Evolutionary conservation across 2,113 vertebrate genomes (phyloP).

Genomic region (Cyprinodon variegatus): DNA sequence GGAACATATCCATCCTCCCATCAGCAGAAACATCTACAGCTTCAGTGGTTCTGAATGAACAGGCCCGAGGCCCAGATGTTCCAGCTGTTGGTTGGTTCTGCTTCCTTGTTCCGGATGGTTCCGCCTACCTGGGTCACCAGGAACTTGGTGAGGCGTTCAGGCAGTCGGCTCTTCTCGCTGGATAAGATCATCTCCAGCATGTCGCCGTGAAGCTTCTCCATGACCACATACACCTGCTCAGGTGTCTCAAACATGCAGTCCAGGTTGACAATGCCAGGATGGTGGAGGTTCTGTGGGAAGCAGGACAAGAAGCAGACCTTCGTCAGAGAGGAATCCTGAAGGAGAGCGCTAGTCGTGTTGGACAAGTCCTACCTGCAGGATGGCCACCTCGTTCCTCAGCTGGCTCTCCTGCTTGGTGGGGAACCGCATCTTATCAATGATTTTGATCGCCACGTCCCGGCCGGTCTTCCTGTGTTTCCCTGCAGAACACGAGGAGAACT

Average conservation of each 20-base stretch:
- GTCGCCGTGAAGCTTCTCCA: constrained; percentile 99
- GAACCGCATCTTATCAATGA: constrained; percentile 99
- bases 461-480: constrained; percentile 98
- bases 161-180: constrained; percentile 96
- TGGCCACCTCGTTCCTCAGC: constrained; percentile 97
- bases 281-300: constrained; percentile 90
- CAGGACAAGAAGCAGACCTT: background rate
- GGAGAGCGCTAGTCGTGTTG: background rate
- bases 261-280: constrained; percentile 97
- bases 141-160: constrained; percentile 97
- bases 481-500: constrained; percentile 44
- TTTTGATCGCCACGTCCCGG: constrained; percentile 97
- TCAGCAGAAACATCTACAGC: no score
- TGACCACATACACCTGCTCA: constrained; percentile 96
- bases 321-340: background rate
- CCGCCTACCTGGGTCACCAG: constrained; percentile 92
- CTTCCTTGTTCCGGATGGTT: background rate
- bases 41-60: no score
- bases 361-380: constrained; percentile 88
- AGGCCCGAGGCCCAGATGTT: no score
- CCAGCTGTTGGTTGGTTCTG: background rate
- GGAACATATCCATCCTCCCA: no score
- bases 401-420: constrained; percentile 99
- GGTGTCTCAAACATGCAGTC: constrained; percentile 99
- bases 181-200: constrained; percentile 99